Evolutionary conservation across 2,797 vertebrate species (phyloP).

Genomic region (Anisognathus igniventris): DNA sequence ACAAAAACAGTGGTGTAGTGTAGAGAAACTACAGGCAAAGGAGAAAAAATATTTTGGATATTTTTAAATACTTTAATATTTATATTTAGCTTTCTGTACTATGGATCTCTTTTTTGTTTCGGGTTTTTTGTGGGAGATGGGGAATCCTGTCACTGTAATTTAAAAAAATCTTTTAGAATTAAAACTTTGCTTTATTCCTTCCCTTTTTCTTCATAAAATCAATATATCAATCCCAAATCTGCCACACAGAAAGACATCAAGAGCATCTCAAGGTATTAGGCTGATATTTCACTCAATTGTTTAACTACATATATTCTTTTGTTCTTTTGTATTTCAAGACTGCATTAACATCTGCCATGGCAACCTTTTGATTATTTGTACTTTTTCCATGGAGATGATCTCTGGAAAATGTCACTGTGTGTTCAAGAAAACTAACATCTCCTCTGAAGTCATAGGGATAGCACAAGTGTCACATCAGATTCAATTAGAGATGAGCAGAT

Average conservation of each 20-base stretch:
- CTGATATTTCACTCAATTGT: neutral
- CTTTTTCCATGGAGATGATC: neutral
- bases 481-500: slow-evolving; percentile 12
- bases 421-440: neutral
- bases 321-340: neutral
- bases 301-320: neutral
- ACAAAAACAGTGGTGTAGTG: neutral
- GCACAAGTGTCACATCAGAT: slow-evolving; percentile 37
- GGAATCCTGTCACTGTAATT: neutral
- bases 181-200: neutral
- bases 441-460: neutral
- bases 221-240: neutral
- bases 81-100: neutral
- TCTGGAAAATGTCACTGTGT: neutral
- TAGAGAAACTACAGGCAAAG: neutral
- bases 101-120: neutral
- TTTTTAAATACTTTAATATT: neutral
- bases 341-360: neutral
- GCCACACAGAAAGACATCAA: neutral
- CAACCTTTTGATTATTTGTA: slow-evolving; percentile 10
- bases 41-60: neutral
- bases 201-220: neutral
- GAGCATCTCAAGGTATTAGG: neutral
- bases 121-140: accelerated
- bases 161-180: neutral